Conservation (phyloP, 2,113 vertebrate species). For the Solea senegalensis region DNA sequence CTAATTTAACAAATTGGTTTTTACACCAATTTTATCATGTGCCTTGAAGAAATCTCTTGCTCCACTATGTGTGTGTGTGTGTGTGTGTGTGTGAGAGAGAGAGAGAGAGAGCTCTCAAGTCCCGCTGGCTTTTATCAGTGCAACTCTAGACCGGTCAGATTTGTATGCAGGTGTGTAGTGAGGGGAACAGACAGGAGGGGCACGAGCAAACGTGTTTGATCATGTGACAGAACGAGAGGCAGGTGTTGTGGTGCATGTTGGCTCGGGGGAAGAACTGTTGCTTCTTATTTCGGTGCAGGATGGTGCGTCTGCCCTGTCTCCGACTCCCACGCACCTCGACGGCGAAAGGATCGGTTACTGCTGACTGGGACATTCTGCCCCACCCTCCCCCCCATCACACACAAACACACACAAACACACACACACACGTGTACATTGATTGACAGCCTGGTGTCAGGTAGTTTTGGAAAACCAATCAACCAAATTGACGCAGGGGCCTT, state of each 20-base stretch:
- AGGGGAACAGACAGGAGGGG: not conserved
- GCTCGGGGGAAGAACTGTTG: conserved; percentile 36
- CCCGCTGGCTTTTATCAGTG: not conserved
- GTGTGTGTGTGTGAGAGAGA: not conserved
- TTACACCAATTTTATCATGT: not conserved
- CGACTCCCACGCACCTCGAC: conserved; percentile 27
- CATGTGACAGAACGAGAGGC: conserved; percentile 34
- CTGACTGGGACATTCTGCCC: conserved; percentile 32
- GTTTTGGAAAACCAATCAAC: conserved; percentile 43
- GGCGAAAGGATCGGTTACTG: conserved; percentile 34
- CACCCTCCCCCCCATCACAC: conserved; percentile 11
- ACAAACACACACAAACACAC: conserved; percentile 13
- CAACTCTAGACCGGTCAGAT: conserved; percentile 14
- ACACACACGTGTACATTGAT: conserved; percentile 26
- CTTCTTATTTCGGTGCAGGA: conserved; percentile 42
- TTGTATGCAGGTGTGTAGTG: conserved; percentile 15
- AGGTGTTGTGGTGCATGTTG: conserved; percentile 40
- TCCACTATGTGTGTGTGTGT: not conserved
- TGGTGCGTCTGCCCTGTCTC: conserved; percentile 31
- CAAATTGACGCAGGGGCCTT: conserved; percentile 12
- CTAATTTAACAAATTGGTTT: conserved; percentile 38
- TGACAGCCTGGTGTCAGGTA: conserved; percentile 46
- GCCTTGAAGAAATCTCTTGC: conserved; percentile 5
- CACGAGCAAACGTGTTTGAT: conserved; percentile 21
- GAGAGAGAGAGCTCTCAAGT: not conserved